Evolutionary conservation across 2,797 vertebrate genomes (phyloP).

Genomic region (Enteromius paludinosus): DNA sequence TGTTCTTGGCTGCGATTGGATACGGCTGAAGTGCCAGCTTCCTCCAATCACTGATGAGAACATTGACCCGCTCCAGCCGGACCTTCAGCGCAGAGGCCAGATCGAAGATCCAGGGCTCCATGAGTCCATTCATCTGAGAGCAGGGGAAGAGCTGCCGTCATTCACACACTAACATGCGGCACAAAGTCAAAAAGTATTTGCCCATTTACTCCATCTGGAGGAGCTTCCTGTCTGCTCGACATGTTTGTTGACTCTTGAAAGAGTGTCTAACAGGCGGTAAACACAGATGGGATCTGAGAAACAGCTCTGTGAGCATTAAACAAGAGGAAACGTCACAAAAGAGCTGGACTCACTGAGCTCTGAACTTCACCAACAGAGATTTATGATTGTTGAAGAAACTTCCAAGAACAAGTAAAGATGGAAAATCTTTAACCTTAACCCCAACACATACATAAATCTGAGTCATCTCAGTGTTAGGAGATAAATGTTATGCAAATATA

Average conservation of each 20-base stretch:
- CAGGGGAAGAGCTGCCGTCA: neutral
- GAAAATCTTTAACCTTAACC: too few relatives aligned
- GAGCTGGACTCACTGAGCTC: too few relatives aligned
- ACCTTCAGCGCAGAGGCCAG: conserved; percentile 78
- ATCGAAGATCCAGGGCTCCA: conserved; percentile 81
- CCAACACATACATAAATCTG: too few relatives aligned
- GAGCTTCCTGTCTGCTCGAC: neutral
- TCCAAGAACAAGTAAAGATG: neutral
- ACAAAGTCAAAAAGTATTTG: neutral
- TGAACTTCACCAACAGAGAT: neutral
- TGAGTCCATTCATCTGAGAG: conserved; percentile 78
- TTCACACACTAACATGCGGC: neutral
- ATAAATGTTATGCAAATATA: too few relatives aligned
- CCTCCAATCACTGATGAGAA: conserved; percentile 82
- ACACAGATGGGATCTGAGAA: neutral
- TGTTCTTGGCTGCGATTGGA: conserved; percentile 76
- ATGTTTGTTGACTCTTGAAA: neutral
- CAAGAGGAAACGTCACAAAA: neutral
- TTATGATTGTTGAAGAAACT: neutral
- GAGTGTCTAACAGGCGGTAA: neutral
- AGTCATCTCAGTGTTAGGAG: neutral
- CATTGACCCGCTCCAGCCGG: conserved; percentile 69
- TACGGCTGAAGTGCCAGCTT: conserved; percentile 78
- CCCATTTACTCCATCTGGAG: neutral
- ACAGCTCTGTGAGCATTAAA: neutral